Conservation (phyloP, 2,113 vertebrate species). For the Anhinga anhinga region DNA sequence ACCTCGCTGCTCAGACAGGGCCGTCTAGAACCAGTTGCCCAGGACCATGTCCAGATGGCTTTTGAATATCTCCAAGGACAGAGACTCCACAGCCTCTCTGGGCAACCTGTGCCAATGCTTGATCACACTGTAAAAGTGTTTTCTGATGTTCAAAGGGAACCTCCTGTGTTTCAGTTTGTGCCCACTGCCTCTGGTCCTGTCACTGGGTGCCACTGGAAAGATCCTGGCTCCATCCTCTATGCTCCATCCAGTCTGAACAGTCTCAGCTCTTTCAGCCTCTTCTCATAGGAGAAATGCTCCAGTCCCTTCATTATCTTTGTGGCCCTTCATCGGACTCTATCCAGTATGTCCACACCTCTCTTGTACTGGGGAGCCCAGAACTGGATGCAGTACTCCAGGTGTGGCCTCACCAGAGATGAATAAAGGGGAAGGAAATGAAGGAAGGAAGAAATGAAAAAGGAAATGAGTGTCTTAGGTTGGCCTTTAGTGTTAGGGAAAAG, state of each 20-base stretch:
- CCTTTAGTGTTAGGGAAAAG: background rate
- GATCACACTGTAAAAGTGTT: background rate
- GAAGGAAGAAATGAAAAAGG: background rate
- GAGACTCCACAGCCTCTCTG: background rate
- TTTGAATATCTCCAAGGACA: background rate
- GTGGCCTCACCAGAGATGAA: background rate
- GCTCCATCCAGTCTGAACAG: background rate
- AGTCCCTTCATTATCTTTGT: background rate
- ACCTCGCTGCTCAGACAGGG: background rate
- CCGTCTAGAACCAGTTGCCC: background rate
- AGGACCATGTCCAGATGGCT: fast-evolving
- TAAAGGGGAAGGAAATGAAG: background rate
- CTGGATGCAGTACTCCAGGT: background rate
- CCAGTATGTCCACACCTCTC: background rate
- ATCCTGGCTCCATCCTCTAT: background rate
- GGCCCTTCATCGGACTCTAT: background rate
- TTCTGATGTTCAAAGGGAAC: background rate
- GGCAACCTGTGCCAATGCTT: background rate
- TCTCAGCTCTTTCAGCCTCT: background rate
- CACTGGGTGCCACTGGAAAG: background rate
- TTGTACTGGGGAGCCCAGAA: background rate
- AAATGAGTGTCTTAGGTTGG: background rate
- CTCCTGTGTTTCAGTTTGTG: background rate
- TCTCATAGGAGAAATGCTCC: background rate
- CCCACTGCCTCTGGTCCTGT: background rate